These are phyloP conservation scores for Pachydiplax longipennis DNA, from an alignment of 2,888 invertebrate species.

Conservation along the genomic window DNA sequence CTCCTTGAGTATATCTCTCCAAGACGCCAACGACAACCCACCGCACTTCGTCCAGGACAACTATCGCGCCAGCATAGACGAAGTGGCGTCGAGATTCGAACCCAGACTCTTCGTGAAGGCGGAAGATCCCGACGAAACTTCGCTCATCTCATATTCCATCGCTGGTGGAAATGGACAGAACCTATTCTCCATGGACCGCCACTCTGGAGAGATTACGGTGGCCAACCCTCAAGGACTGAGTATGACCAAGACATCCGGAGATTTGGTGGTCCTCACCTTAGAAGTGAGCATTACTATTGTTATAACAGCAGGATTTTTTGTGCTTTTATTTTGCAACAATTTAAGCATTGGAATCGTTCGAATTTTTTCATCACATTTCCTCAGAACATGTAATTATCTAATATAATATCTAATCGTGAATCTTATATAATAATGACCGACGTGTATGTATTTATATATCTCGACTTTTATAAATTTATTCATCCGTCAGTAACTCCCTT, in stretches of 20 bases:
- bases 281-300: constrained; percentile 62
- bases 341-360: too few relatives aligned
- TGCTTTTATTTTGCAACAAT: too few relatives aligned
- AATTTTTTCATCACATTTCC: too few relatives aligned
- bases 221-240: constrained; percentile 64
- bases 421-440: too few relatives aligned
- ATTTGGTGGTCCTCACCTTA: constrained; percentile 70
- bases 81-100: constrained; percentile 84
- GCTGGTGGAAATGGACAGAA: constrained; percentile 67
- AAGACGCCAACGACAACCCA: constrained; percentile 88
- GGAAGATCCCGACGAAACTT: constrained; percentile 80
- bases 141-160: constrained; percentile 80
- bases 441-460: too few relatives aligned
- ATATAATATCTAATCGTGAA: too few relatives aligned
- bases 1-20: constrained; percentile 78
- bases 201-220: constrained; percentile 72
- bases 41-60: constrained; percentile 80
- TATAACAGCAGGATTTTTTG: neutral
- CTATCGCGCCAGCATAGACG: constrained; percentile 84
- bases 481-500: too few relatives aligned
- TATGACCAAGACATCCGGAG: constrained; percentile 66
- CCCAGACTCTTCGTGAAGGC: constrained; percentile 74
- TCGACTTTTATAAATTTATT: too few relatives aligned
- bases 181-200: constrained; percentile 74
- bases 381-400: too few relatives aligned